phyloP scores from a whole-genome alignment of 2,888 invertebrate genomes.

The Phengaris arion region DNA sequence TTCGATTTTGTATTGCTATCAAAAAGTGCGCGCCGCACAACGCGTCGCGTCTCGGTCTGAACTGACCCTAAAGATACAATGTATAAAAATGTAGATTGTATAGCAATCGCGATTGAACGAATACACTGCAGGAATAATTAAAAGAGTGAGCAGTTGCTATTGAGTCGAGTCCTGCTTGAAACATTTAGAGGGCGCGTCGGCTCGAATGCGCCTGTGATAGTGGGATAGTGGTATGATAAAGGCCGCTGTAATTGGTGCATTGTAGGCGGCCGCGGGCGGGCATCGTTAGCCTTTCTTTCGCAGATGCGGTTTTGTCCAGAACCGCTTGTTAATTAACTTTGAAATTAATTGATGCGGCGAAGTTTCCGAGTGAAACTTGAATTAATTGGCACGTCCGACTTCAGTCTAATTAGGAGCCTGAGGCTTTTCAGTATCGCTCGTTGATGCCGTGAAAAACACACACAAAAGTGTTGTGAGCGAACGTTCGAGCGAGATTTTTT shows the following conservation, averaged over 20 bases:
- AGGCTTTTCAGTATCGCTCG: conserved; percentile 76
- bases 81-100: neutral
- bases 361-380: conserved; percentile 79
- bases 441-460: conserved; percentile 75
- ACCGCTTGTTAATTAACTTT: conserved; percentile 76
- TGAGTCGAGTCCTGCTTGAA: conserved; percentile 37
- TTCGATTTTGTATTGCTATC: too few relatives aligned
- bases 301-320: conserved; percentile 71
- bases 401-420: conserved; percentile 78
- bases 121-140: neutral
- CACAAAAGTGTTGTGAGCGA: conserved; percentile 72
- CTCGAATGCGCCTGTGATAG: conserved; percentile 54
- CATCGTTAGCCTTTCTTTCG: conserved; percentile 76
- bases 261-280: conserved; percentile 65
- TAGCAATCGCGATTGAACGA: neutral
- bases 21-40: too few relatives aligned
- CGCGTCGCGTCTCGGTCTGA: too few relatives aligned
- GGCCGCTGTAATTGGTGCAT: conserved; percentile 74
- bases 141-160: conserved; percentile 29
- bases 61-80: neutral
- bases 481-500: conserved; percentile 52
- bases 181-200: conserved; percentile 43
- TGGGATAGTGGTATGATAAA: conserved; percentile 47
- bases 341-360: conserved; percentile 80
- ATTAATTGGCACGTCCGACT: conserved; percentile 80